These are phyloP conservation scores for Gnathonemus echidnorhynchus DNA, from an alignment of 2,113 vertebrate species.

Conservation along the genomic window DNA sequence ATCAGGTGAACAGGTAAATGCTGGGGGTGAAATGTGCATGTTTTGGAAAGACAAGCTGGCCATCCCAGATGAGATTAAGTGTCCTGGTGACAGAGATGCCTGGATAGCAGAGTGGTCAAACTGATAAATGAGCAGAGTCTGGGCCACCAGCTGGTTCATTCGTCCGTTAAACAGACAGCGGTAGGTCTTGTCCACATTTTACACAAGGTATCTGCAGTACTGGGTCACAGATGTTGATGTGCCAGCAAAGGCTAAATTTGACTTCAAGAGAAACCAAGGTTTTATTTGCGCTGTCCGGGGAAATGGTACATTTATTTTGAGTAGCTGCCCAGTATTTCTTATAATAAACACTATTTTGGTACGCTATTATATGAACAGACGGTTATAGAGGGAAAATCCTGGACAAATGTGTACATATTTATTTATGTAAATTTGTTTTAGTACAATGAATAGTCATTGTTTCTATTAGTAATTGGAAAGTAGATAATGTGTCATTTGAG, in stretches of 20 bases:
- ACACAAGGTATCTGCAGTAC: not conserved
- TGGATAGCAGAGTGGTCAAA: not conserved
- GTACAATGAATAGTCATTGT: not conserved
- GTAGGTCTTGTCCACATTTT: not conserved
- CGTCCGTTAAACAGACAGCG: not conserved
- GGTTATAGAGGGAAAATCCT: not conserved
- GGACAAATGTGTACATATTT: not conserved
- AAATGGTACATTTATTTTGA: not conserved
- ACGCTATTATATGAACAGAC: not conserved
- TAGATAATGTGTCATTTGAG: not conserved
- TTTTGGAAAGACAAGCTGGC: not conserved
- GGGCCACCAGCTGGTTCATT: not conserved
- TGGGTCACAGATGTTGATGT: not conserved
- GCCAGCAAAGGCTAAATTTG: not conserved
- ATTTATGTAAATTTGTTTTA: not conserved
- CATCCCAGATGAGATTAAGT: not conserved
- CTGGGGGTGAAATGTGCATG: not conserved
- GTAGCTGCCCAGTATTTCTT: not conserved
- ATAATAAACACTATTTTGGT: conserved; percentile 1
- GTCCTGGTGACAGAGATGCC: not conserved
- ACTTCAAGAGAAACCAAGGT: not conserved
- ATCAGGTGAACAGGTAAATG: not conserved
- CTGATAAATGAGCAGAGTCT: not conserved
- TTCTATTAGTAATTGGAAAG: not conserved
- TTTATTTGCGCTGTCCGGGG: not conserved